A percentile compares a stretch with the other conserved stretches of the same genome.
Evolutionary conservation across 2,113 vertebrate genomes (phyloP).

Genomic region (Megaceryle torquata): DNA sequence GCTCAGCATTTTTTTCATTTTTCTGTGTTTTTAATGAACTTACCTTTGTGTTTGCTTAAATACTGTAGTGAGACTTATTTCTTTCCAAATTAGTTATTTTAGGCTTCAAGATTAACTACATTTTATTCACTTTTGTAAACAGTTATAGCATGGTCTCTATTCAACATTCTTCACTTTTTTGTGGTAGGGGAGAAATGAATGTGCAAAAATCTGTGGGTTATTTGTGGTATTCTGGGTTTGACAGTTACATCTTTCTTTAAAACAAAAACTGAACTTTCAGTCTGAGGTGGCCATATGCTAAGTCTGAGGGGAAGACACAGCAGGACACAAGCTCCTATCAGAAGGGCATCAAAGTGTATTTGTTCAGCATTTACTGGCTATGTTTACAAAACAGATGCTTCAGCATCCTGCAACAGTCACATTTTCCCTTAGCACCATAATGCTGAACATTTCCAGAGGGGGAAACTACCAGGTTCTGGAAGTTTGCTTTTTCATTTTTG

Average conservation of each 20-base stretch:
- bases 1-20: conserved; percentile 62
- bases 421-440: not conserved
- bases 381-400: conserved; percentile 49
- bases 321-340: not conserved
- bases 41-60: conserved; percentile 73
- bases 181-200: conserved; percentile 68
- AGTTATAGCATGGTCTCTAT: conserved; percentile 75
- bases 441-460: not conserved
- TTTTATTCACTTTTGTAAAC: conserved; percentile 81
- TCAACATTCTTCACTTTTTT: conserved; percentile 69
- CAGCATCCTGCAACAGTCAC: not conserved
- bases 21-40: conserved; percentile 72
- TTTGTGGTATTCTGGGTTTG: conserved; percentile 70
- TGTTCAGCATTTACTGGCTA: not conserved
- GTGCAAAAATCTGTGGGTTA: conserved; percentile 59
- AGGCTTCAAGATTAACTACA: conserved; percentile 69
- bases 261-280: conserved; percentile 62
- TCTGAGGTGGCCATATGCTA: not conserved
- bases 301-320: conserved; percentile 8
- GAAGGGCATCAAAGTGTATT: not conserved
- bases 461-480: not conserved
- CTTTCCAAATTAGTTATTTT: conserved; percentile 74
- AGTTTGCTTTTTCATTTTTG: not conserved
- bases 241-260: conserved; percentile 37
- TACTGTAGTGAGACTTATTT: conserved; percentile 75